Evolutionary conservation across 1,140 invertebrate species (phyloP), one percentile per base, ranked within the genome.

Genomic region (Drosophila micromelanica): DNA sequence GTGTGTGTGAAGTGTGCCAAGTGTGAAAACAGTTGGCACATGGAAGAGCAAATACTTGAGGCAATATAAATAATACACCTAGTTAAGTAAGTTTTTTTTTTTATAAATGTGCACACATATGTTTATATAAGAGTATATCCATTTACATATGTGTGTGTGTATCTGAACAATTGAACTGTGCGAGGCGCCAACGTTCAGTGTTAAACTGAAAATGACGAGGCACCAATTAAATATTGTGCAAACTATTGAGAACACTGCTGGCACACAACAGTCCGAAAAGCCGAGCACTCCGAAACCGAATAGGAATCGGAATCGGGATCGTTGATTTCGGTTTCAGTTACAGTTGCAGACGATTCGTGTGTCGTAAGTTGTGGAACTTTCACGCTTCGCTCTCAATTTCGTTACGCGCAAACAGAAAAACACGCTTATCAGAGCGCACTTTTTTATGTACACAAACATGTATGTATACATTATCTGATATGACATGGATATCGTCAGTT

Each of bases 311-410:
- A 49, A 72, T 68, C 67, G 62, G 52, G 13, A 17, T 45, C 38
- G 23, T 63, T 52, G n/a, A 17, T 52, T 40, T 60, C 27, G 37
- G 49, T 64, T 63, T 55, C 60, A 15, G 51, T 55, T 55, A 55
- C 27, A 13, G 32, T 8, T 9, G n/a, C n/a, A n/a, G n/a, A n/a
- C n/a, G n/a, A 9, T 35, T 35, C 32, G 32, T 38, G 45, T 62
- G 52, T 17, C 17, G 17, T 17, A 17, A 17, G 17, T 17, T 17
- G 17, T 51, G 56, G 37, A 62, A 80, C 80, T 85, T 85, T 85
- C 74, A 61, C 70, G 82, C 70, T 69, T 30, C 55, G 40, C 78
- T 80, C 77, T 80, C 77, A 76, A 80, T 80, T 77, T 78, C 81
- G 80, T 61, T 68, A 43, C 57, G 78, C 59, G 38, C 30, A 35